Conservation (phyloP, 2,113 vertebrate species). For the Syrmaticus mikado region DNA sequence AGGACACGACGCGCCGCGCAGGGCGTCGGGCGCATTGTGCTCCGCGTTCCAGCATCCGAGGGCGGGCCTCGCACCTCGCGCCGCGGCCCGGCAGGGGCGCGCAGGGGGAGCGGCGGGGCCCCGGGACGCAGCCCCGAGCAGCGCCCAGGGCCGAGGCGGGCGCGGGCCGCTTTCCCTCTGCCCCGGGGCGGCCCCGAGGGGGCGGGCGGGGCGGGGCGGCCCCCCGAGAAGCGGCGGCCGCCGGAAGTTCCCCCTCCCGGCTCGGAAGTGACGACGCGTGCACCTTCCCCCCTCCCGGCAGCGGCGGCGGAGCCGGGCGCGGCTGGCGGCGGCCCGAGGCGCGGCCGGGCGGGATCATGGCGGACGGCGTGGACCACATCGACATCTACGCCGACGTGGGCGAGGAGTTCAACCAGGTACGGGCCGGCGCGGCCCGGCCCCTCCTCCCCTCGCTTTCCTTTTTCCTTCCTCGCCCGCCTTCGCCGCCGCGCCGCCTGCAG, state of each 20-base stretch:
- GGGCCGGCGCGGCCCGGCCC: neutral
- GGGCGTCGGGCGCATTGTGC: too few species aligned
- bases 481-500: neutral
- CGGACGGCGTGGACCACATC: conserved; percentile 98
- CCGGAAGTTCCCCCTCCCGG: too few species aligned
- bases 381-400: conserved; percentile 98
- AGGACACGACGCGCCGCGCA: neutral
- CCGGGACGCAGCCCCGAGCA: too few species aligned
- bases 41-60: neutral
- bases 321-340: conserved; percentile 15
- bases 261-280: conserved; percentile 70
- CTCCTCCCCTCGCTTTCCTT: too few species aligned
- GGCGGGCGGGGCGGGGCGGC: too few species aligned
- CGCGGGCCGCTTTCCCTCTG: too few species aligned
- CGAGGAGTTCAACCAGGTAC: conserved; percentile 96
- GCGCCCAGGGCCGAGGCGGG: too few species aligned
- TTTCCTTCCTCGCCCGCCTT: neutral
- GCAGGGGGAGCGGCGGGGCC: too few species aligned
- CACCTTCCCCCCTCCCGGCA: conserved; percentile 26
- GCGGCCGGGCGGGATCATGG: conserved; percentile 86
- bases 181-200: neutral
- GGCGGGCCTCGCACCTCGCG: neutral
- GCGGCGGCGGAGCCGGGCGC: conserved; percentile 57
- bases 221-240: neutral
- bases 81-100: neutral